These are phyloP conservation scores for Catalaphyllia jardinei DNA, from an alignment of 64 coral and sea anemone species.

Conservation along the genomic window DNA sequence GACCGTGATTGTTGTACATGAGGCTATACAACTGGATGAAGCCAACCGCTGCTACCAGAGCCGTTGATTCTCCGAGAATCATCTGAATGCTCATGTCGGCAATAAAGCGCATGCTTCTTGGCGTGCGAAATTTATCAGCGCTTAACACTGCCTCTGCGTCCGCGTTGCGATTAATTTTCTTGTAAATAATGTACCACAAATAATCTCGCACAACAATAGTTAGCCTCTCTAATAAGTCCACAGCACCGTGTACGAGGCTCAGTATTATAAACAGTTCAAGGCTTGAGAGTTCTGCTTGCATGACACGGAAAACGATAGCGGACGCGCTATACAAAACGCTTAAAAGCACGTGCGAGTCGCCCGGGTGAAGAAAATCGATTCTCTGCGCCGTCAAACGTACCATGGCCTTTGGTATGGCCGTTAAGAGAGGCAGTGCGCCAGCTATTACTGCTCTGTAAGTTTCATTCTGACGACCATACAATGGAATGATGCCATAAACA, in stretches of 20 bases:
- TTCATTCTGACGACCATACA: constrained; percentile 45
- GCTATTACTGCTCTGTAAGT: constrained; percentile 46
- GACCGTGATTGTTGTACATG: constrained; percentile 54
- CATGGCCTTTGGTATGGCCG: constrained; percentile 51
- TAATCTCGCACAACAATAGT: constrained; percentile 68
- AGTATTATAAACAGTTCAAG: constrained; percentile 60
- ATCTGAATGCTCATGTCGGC: constrained; percentile 78
- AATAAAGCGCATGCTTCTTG: constrained; percentile 73
- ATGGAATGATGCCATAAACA: constrained; percentile 46
- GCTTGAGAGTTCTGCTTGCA: constrained; percentile 72
- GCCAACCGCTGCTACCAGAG: constrained; percentile 65
- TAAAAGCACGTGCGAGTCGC: constrained; percentile 41
- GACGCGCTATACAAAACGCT: constrained; percentile 40
- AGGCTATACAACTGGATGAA: constrained; percentile 57
- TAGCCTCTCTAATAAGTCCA: constrained; percentile 59
- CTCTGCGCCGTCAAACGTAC: constrained; percentile 58
- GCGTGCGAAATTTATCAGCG: constrained; percentile 45
- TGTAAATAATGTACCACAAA: constrained; percentile 74
- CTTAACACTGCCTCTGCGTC: background rate
- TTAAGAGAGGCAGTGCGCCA: constrained; percentile 24
- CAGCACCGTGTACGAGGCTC: constrained; percentile 57
- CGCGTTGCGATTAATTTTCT: constrained; percentile 13
- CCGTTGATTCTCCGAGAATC: constrained; percentile 66
- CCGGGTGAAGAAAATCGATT: constrained; percentile 52
- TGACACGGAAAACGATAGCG: constrained; percentile 63